phyloP scores from a whole-genome alignment of 2,888 invertebrate genomes.

The Heliothis peltigera region DNA sequence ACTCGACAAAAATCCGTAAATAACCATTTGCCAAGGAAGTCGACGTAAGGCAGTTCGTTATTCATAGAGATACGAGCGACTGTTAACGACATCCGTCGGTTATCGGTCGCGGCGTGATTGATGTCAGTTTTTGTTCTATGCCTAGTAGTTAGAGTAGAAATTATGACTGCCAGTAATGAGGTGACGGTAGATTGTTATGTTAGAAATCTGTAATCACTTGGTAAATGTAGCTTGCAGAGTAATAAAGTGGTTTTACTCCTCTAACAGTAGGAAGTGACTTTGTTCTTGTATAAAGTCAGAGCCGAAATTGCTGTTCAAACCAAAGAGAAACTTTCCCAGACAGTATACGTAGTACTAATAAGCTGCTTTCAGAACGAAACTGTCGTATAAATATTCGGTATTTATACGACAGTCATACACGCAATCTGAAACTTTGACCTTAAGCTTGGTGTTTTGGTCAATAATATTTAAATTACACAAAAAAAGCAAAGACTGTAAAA shows the following conservation, averaged over 20 bases:
- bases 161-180: slow-evolving; percentile 30
- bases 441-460: background rate
- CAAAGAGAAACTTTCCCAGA: background rate
- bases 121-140: slow-evolving; percentile 54
- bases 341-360: no score
- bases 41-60: slow-evolving; percentile 55
- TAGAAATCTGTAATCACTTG: background rate
- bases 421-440: slow-evolving; percentile 15
- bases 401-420: no score
- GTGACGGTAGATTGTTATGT: slow-evolving; percentile 9
- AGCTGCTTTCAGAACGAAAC: no score
- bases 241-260: background rate
- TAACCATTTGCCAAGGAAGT: slow-evolving; percentile 54
- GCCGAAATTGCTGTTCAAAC: slow-evolving; percentile 7
- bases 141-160: slow-evolving; percentile 29
- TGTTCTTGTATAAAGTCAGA: slow-evolving; percentile 11
- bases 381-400: no score
- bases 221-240: background rate
- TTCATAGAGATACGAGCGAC: slow-evolving; percentile 44
- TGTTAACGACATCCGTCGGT: slow-evolving; percentile 66
- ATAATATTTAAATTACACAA: background rate
- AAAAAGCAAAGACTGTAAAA: no score
- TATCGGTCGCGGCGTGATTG: slow-evolving; percentile 63
- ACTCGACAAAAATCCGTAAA: slow-evolving; percentile 41
- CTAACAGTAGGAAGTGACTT: background rate